Percentiles rank a stretch among this genome's conserved stretches.
Conservation (phyloP, 2,888 invertebrate species). For the Entomobrya proxima region DNA sequence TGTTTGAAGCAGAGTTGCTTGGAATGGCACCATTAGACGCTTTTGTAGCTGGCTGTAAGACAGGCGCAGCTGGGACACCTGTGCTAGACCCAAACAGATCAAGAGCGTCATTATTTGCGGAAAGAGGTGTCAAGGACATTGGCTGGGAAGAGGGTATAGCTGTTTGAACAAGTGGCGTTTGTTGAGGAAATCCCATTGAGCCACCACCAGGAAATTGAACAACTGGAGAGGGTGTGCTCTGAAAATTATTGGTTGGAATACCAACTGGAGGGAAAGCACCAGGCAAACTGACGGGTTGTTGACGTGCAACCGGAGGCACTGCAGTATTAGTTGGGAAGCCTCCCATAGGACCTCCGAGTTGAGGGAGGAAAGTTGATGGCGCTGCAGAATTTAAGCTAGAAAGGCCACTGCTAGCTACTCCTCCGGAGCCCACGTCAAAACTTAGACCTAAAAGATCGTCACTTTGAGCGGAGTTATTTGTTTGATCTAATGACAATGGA, state of each 20-base stretch:
- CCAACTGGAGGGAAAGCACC: constrained; percentile 63
- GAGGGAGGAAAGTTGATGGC: constrained; percentile 58
- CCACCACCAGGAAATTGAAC: constrained; percentile 63
- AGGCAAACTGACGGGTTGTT: constrained; percentile 62
- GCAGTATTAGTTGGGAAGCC: constrained; percentile 43
- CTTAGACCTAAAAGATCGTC: constrained; percentile 69
- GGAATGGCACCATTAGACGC: constrained; percentile 66
- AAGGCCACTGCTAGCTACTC: constrained; percentile 42
- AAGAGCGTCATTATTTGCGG: constrained; percentile 48
- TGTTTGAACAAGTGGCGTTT: constrained; percentile 56
- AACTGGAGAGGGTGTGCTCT: constrained; percentile 62
- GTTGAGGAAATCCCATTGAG: constrained; percentile 57
- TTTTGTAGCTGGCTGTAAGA: constrained; percentile 67
- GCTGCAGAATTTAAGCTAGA: constrained; percentile 57
- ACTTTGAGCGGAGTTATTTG: constrained; percentile 52
- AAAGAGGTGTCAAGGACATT: constrained; percentile 48
- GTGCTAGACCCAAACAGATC: constrained; percentile 63
- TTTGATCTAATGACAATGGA: constrained; percentile 18
- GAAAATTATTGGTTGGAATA: constrained; percentile 61
- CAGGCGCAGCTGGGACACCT: constrained; percentile 55
- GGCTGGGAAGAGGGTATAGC: constrained; percentile 56
- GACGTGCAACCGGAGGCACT: constrained; percentile 7
- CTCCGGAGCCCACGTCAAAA: constrained; percentile 65
- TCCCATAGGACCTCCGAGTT: constrained; percentile 52
- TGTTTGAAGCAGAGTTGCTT: constrained; percentile 69